Evolutionary conservation across 2,888 invertebrate genomes (phyloP).

Genomic region (Drosophila bunnanda): DNA sequence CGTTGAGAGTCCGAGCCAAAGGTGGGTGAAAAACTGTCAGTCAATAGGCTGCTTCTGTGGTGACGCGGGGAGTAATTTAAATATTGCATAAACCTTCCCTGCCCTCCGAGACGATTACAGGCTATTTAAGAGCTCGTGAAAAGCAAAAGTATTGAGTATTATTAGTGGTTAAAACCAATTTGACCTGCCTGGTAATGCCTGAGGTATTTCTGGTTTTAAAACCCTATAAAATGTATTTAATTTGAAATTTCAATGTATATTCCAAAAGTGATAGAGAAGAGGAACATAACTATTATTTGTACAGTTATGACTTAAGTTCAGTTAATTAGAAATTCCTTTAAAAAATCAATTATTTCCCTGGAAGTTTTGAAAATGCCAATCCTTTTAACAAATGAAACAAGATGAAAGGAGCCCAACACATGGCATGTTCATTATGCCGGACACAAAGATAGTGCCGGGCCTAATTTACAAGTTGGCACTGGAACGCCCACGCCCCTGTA

Average conservation of each 20-base stretch:
- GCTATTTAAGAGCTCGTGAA: background rate
- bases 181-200: background rate
- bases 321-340: background rate
- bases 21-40: constrained; percentile 21
- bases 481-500: constrained; percentile 46
- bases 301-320: too few relatives aligned
- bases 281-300: background rate
- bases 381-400: constrained; percentile 6
- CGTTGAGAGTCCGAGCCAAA: background rate
- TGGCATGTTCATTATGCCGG: constrained; percentile 59
- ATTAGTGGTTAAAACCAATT: background rate
- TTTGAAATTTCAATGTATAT: background rate
- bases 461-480: constrained; percentile 61
- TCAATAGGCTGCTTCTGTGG: constrained; percentile 1
- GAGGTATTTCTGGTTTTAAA: background rate
- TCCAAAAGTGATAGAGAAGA: too few relatives aligned
- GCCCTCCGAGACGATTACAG: background rate
- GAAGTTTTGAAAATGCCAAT: background rate
- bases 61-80: constrained; percentile 20
- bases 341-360: constrained; percentile 8
- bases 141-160: background rate
- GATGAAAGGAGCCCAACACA: constrained; percentile 15
- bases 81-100: constrained; percentile 19
- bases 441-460: constrained; percentile 44
- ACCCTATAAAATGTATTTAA: background rate